These are phyloP conservation scores for Drosophila repletoides DNA, from an alignment of 1,140 invertebrate species.

Conservation along the genomic window DNA sequence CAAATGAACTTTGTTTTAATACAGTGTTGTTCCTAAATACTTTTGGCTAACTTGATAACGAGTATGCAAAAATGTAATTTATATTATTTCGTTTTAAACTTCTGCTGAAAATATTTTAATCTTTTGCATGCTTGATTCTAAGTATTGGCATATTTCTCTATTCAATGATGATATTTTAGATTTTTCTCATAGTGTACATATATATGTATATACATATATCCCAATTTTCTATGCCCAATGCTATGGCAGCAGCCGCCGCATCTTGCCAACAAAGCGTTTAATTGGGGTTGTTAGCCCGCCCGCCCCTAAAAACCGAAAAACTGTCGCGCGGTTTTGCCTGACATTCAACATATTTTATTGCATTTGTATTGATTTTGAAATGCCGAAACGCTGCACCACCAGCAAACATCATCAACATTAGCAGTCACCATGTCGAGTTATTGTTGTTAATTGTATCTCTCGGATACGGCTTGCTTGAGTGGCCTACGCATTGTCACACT, in stretches of 20 bases:
- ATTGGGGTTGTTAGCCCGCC: slow-evolving; percentile 70
- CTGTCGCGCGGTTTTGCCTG: slow-evolving; percentile 38
- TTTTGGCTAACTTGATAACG: slow-evolving; percentile 63
- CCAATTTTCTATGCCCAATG: slow-evolving; percentile 61
- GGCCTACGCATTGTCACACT: slow-evolving; percentile 65
- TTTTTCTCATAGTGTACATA: background rate
- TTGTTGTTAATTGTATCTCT: slow-evolving; percentile 56
- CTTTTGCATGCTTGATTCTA: too few species aligned
- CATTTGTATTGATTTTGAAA: slow-evolving; percentile 43
- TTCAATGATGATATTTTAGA: too few species aligned
- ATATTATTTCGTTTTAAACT: too few species aligned
- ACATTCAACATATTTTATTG: slow-evolving; percentile 73
- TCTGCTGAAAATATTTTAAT: too few species aligned
- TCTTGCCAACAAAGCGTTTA: slow-evolving; percentile 60
- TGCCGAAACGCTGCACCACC: background rate
- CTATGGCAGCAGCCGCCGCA: slow-evolving; percentile 15
- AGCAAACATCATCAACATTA: slow-evolving; percentile 18
- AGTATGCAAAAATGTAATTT: too few species aligned
- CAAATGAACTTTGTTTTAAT: too few species aligned
- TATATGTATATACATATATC: background rate
- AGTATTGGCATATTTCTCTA: too few species aligned
- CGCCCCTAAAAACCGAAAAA: slow-evolving; percentile 34
- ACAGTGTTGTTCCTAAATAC: too few species aligned
- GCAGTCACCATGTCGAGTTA: slow-evolving; percentile 30
- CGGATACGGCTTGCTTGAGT: slow-evolving; percentile 45